Base-by-base conservation (phyloP, 2,797 vertebrate species). In the Tenualosa ilisha region DNA sequence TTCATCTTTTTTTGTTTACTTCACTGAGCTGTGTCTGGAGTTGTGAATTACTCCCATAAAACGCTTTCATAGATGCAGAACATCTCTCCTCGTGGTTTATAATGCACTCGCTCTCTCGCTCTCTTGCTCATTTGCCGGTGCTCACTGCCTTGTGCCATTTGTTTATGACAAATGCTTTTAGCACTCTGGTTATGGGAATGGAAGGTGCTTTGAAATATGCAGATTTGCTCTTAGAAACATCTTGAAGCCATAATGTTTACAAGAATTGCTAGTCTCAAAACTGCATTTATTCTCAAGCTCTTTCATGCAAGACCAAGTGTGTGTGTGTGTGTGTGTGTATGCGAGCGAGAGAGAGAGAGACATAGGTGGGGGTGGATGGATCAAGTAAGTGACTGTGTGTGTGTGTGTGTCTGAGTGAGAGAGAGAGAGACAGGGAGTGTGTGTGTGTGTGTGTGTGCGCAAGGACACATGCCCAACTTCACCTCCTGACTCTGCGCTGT, bases 171-270 rank as follows among this genome's bases (percentile, higher is more conserved):
- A 72, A 72, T 72, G 65, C 65, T 40, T 31, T 72, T 72, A 31
- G 65, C 31, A 72, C 24, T 13, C 24, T 3, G 12, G 31, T 31
- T 31, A 12, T 24, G 61, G 7, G n/a, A 9, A 65, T 8, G 61
- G 2, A 31, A 72, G 65, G 65, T 72, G 65, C 63, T 72, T 13
- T 72, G 3, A 31, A 72, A 72, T 40, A 72, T 72, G 65, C 31
- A 72, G 26, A 72, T 72, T 37, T 72, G 65, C 65, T 40, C 65
- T 68, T 68, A 37, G 31, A 68, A 68, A 37, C 65, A 72, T 72
- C 65, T 72, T 72, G 31, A 40, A 72, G 65, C 65, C 65, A 72
- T 72, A 31, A 37, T 31, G 51, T 53, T 53, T 53, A 53, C 51
- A 53, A 53, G 31, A 40, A 37, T 72, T 31, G 37, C 65, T 13